A percentile compares a stretch with the other conserved stretches of the same genome.
Evolutionary conservation across 2,797 vertebrate genomes (phyloP).

Genomic region (Orestias chungarensis): DNA sequence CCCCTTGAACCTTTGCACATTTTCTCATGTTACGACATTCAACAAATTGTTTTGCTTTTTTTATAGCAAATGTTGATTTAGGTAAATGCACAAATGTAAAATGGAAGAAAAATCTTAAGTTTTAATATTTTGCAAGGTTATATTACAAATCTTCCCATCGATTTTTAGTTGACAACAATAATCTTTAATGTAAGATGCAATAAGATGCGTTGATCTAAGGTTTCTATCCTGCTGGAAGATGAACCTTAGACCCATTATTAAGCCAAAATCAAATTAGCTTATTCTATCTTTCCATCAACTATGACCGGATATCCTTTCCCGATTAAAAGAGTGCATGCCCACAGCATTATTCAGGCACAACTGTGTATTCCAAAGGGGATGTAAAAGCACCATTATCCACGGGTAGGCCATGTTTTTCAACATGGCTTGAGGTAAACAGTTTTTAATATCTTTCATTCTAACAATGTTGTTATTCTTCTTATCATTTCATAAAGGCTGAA

Average conservation of each 20-base stretch:
- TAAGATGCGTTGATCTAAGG: background rate
- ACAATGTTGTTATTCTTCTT: background rate
- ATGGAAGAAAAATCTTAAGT: background rate
- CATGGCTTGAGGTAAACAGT: background rate
- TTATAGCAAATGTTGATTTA: background rate
- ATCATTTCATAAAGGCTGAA: background rate
- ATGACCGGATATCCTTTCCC: background rate
- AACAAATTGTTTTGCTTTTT: background rate
- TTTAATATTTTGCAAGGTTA: background rate
- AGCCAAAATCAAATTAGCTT: no score
- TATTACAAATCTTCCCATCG: background rate
- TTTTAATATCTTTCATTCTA: background rate
- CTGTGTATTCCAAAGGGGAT: background rate
- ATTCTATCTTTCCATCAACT: background rate
- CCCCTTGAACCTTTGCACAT: background rate
- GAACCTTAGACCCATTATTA: background rate
- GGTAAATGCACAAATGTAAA: background rate
- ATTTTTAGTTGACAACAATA: no score
- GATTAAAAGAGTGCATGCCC: no score
- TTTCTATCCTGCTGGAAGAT: background rate
- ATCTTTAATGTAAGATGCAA: no score
- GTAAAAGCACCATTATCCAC: background rate
- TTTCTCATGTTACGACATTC: background rate
- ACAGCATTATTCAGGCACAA: no score
- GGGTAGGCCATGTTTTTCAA: background rate